These are phyloP conservation scores for Maconellicoccus hirsutus DNA, from an alignment of 1,140 invertebrate genomes.

Conservation along the genomic window DNA sequence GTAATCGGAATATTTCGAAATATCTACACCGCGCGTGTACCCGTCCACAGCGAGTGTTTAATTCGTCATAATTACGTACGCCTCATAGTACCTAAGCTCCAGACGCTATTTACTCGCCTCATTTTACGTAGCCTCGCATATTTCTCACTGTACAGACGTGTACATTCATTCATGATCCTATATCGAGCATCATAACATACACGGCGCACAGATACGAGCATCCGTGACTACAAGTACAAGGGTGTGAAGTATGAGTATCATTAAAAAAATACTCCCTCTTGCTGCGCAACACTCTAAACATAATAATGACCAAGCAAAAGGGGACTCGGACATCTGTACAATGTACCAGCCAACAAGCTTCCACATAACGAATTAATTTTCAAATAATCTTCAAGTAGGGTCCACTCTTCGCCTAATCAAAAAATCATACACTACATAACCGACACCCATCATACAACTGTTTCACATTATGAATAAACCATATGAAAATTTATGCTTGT, in stretches of 20 bases:
- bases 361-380: neutral
- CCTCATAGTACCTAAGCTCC: too few species aligned
- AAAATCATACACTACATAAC: neutral
- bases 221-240: neutral
- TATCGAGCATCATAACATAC: too few species aligned
- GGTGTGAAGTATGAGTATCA: constrained; percentile 4
- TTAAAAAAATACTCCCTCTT: neutral
- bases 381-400: neutral
- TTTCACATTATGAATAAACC: too few species aligned
- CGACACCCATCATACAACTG: too few species aligned
- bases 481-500: too few species aligned
- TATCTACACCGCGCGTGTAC: too few species aligned
- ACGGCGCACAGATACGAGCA: too few species aligned
- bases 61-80: constrained; percentile 1
- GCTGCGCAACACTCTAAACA: neutral
- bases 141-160: too few species aligned
- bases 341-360: neutral
- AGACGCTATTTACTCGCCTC: too few species aligned
- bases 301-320: constrained; percentile 9
- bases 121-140: too few species aligned
- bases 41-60: neutral
- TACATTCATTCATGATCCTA: constrained; percentile 6
- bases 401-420: neutral
- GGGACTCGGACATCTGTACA: neutral
- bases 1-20: neutral